A percentile compares a stretch with the other conserved stretches of the same genome.
These are phyloP conservation scores for Galeruca laticollis DNA, from an alignment of 2,888 invertebrate genomes.

Conservation along the genomic window DNA sequence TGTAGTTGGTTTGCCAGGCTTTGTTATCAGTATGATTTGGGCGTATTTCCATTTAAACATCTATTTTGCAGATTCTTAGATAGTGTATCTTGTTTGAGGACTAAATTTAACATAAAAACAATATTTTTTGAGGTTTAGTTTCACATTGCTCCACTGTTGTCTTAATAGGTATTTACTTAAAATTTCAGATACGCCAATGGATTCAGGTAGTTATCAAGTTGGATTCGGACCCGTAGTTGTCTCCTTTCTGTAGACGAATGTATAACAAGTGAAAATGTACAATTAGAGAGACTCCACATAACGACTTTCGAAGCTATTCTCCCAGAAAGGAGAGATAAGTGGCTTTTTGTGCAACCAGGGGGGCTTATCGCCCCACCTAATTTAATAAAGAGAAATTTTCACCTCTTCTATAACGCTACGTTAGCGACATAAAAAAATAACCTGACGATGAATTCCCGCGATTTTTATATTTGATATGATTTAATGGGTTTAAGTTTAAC, in stretches of 20 bases:
- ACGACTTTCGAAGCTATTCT: conserved; percentile 60
- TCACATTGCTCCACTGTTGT: too few relatives aligned
- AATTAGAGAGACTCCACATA: conserved; percentile 63
- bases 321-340: conserved; percentile 61
- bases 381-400: conserved; percentile 51
- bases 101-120: too few relatives aligned
- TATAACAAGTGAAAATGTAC: conserved; percentile 62
- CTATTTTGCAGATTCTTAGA: too few relatives aligned
- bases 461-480: conserved; percentile 37
- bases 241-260: conserved; percentile 65
- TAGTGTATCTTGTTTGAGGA: too few relatives aligned
- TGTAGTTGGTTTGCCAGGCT: too few relatives aligned
- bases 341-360: conserved; percentile 51
- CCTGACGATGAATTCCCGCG: conserved; percentile 24
- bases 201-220: conserved; percentile 65
- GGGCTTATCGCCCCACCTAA: conserved; percentile 46
- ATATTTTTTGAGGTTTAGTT: too few relatives aligned
- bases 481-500: conserved; percentile 1
- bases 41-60: too few relatives aligned
- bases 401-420: conserved; percentile 45
- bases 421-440: conserved; percentile 39
- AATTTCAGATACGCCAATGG: conserved; percentile 27
- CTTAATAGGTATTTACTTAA: too few relatives aligned
- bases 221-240: conserved; percentile 58
- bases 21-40: too few relatives aligned